Evolutionary conservation across 1,140 invertebrate species (phyloP), one percentile per base, ranked within the genome.

Genomic region (Armadillidium nasatum): DNA sequence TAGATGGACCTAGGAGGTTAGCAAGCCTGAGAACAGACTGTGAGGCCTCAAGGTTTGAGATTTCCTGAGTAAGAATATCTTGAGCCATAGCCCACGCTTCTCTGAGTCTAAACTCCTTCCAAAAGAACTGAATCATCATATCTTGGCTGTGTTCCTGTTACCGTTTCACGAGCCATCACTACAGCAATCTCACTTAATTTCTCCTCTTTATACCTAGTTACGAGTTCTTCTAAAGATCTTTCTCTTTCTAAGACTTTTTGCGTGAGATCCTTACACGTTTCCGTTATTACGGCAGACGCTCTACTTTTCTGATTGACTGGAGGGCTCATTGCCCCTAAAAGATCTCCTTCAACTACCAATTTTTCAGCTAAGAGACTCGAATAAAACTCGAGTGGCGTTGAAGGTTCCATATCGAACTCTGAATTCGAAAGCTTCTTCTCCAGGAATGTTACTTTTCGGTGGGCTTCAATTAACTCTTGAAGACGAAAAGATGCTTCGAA

Each of bases 41-140:
- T 15, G 89, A 88, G 74, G 92, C 89, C 84, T 92, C 91, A 0
- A 89, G 88, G 81, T 91, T 90, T 13, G 91, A 89, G 1, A 92
- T 84, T 82, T 92, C 90, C 21, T 89, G 87, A 22, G 73, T 54
- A 4, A 92, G 88, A 0, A 89, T 88, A 82, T 92, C 89, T 77
- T 90, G 88, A 2, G 91, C 90, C 60, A 88, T 84, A 50, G 86
- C 87, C 89, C 89, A 90, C 4, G 90, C 89, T 80, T 91, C 89
- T 23, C 90, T 87, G 60, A 91, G 86, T 43, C 86, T 84, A 72
- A 85, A 85, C 79, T 88, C 84, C 84, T 44, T 83, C 82, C 50
- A 82, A 71, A 46, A 83, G 76, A 68, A 81, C 77, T 11, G 79
- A 76, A 21, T 82, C 82, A 54, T 79, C 81, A 44, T 75, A 74